Base-by-base conservation (phyloP, 2,888 invertebrate genomes). In the Temnothorax ravouxi region DNA sequence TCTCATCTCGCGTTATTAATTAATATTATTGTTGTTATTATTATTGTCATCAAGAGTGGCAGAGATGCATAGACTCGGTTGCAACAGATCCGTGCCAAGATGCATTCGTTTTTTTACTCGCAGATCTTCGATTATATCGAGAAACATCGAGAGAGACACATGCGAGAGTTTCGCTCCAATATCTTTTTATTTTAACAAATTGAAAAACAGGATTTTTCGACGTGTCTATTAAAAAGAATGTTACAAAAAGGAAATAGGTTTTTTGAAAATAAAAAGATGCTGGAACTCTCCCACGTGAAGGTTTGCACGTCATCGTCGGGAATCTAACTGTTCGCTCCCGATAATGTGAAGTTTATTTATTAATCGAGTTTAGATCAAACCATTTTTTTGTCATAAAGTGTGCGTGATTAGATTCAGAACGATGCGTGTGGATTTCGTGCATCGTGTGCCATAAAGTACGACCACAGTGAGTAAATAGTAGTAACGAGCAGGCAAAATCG, bases 61-160 rank as follows among this genome's bases (percentile, higher is more conserved):
- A 84, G 69, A 87, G 34, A 88, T 84, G 84, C 84, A 86, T 77
- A 88, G 90, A 89, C 54, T 89, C 86, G 87, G 83, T 88, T 88
- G 90, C 90, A 88, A 86, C 88, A 88, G 87, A 88, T 90, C 88
- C 90, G 90, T 90, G 90, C 90, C 90, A 88, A 84, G 82, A 82
- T 89, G 89, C 89, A 85, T 82, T 87, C 54, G 80, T 0, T 62
- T 75, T 90, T 90, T 88, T 86, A 87, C 41, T 44, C 50, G 84
- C 44, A 88, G 71, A 50, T 67, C n/a, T 52, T 81, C 52, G 56
- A 83, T 75, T 81, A 84, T 38, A 41, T 81, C 71, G 84, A 84
- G 84, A 84, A 84, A 84, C 80, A 81, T 61, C 54, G 62, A 84
- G 15, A 72, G 61, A 72, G 61, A 8, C 59, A 18, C 50, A 11